phyloP scores from a whole-genome alignment of 2,888 invertebrate species.

The Drosophila nr. fundita region DNA sequence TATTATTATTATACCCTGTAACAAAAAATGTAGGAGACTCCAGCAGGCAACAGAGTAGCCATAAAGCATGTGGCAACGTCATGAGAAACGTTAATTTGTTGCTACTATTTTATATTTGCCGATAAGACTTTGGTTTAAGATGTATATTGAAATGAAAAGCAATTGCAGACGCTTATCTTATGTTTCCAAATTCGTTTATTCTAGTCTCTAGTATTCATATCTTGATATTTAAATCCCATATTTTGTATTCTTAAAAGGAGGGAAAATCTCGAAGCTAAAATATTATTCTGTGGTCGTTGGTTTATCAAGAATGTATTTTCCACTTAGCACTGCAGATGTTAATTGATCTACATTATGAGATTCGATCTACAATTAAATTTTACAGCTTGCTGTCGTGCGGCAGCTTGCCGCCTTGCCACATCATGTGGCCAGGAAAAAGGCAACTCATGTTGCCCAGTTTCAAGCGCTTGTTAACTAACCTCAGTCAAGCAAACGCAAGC shows the following conservation, averaged over 20 bases:
- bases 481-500: slow-evolving; percentile 54
- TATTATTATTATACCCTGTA: slow-evolving; percentile 11
- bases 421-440: slow-evolving; percentile 19
- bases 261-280: neutral
- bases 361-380: slow-evolving; percentile 6
- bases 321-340: neutral
- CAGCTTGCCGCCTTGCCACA: slow-evolving; percentile 23
- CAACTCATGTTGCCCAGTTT: slow-evolving; percentile 35
- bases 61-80: neutral
- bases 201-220: neutral
- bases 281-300: neutral
- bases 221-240: neutral
- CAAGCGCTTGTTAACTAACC: slow-evolving; percentile 45
- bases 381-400: slow-evolving; percentile 9
- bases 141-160: neutral
- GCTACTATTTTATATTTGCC: neutral
- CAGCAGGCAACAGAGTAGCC: neutral
- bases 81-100: neutral
- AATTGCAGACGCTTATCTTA: neutral
- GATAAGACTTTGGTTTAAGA: neutral
- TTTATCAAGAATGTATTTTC: slow-evolving; percentile 38
- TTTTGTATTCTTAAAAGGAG: neutral
- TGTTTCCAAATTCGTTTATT: neutral
- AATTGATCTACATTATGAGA: slow-evolving; percentile 25
- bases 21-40: neutral